Evolutionary conservation across 2,113 vertebrate genomes (phyloP).

Genomic region (Gnathonemus echidnorhynchus): DNA sequence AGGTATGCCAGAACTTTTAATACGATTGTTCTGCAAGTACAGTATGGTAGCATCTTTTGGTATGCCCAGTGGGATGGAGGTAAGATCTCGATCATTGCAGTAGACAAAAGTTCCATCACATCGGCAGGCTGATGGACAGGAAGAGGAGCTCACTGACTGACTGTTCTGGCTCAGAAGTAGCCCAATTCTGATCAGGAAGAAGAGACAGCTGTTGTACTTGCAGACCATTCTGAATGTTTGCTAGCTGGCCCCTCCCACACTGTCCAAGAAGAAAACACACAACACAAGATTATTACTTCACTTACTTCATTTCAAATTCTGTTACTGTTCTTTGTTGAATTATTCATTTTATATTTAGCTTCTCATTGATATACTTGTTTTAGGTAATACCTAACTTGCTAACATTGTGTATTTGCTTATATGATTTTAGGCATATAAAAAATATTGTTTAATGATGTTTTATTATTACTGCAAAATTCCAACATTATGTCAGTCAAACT

Average conservation of each 20-base stretch:
- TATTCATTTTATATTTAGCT: not conserved
- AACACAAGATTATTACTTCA: conserved; percentile 40
- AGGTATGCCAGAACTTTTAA: conserved; percentile 94
- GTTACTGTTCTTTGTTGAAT: not conserved
- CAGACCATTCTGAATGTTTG: conserved; percentile 79
- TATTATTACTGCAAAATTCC: not conserved
- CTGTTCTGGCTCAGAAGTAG: conserved; percentile 83
- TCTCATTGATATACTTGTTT: not conserved
- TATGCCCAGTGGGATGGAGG: conserved; percentile 89
- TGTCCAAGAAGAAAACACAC: conserved; percentile 63
- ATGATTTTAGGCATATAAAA: not conserved
- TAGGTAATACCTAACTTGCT: not conserved
- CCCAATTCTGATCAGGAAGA: conserved; percentile 83
- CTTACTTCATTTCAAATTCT: not conserved
- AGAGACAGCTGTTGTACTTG: conserved; percentile 81
- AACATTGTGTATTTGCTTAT: not conserved
- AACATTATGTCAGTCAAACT: not conserved
- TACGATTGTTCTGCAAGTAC: conserved; percentile 98
- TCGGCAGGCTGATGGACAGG: conserved; percentile 87
- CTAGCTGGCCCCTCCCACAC: conserved; percentile 56
- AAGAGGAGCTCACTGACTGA: conserved; percentile 72
- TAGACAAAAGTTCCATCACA: conserved; percentile 97
- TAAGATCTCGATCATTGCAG: conserved; percentile 95
- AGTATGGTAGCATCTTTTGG: conserved; percentile 93
- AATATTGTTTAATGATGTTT: not conserved